Evolutionary conservation across 1,140 invertebrate genomes (phyloP).

Genomic region (Harlomillsia oculata): DNA sequence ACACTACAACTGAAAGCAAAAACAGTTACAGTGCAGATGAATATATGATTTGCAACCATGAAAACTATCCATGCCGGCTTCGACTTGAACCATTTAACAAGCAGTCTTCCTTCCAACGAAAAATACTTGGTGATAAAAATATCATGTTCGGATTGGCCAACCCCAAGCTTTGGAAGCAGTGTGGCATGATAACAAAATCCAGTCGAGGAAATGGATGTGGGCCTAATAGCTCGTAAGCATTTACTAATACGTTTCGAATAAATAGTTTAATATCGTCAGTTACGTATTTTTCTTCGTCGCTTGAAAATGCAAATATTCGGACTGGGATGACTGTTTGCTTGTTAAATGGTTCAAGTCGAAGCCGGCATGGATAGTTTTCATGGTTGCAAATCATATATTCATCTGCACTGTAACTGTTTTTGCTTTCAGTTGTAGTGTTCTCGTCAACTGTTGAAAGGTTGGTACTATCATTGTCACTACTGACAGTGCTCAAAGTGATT

Average conservation of each 20-base stretch:
- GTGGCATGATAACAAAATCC: constrained; percentile 43
- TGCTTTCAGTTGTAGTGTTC: neutral
- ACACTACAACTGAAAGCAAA: neutral
- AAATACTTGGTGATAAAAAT: constrained; percentile 42
- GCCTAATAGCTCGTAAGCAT: constrained; percentile 38
- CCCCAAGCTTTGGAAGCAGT: constrained; percentile 42
- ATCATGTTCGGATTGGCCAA: constrained; percentile 43
- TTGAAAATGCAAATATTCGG: neutral
- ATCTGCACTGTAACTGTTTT: too few relatives aligned
- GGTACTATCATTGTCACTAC: neutral
- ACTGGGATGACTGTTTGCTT: constrained; percentile 3
- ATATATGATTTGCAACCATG: too few relatives aligned
- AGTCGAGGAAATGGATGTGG: constrained; percentile 41
- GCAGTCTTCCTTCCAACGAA: constrained; percentile 36
- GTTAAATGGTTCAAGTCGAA: neutral
- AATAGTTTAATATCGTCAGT: constrained; percentile 33
- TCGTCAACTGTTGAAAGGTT: neutral
- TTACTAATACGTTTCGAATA: constrained; percentile 35
- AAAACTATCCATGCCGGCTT: neutral
- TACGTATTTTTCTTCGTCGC: neutral
- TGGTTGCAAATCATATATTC: too few relatives aligned
- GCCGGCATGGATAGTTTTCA: neutral
- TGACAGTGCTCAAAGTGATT: too few relatives aligned
- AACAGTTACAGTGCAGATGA: too few relatives aligned
- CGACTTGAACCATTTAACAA: neutral